These are phyloP conservation scores for Serinus canaria DNA, from an alignment of 2,113 vertebrate species.

Conservation along the genomic window DNA sequence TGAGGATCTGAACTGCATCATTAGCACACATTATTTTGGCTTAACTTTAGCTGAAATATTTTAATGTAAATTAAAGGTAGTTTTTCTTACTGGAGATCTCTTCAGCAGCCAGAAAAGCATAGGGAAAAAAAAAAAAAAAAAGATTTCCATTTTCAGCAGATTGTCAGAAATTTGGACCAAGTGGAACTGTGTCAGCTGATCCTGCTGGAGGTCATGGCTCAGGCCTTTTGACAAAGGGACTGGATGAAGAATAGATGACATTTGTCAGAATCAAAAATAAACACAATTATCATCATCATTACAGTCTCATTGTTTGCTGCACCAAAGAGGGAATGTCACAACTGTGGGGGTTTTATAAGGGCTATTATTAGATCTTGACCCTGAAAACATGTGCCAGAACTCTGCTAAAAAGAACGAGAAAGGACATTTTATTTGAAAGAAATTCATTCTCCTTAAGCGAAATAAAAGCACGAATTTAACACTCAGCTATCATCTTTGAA, in stretches of 20 bases:
- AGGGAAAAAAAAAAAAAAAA: background rate
- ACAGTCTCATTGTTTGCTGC: background rate
- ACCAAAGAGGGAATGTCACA: background rate
- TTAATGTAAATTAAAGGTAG: background rate
- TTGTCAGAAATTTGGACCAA: background rate
- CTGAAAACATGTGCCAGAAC: background rate
- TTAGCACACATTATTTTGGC: background rate
- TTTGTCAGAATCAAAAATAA: constrained; percentile 49
- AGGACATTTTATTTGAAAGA: background rate
- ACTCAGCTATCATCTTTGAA: background rate
- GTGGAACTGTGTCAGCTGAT: background rate
- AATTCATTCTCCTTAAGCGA: background rate
- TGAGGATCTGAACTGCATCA: background rate
- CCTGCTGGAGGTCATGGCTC: background rate
- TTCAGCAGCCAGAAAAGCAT: background rate
- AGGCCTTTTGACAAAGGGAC: background rate
- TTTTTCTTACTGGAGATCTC: background rate
- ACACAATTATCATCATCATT: constrained; percentile 11
- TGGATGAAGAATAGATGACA: background rate
- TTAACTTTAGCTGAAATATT: background rate
- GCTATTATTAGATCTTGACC: constrained; percentile 32
- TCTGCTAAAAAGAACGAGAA: background rate
- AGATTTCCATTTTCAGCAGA: background rate
- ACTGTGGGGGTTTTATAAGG: background rate
- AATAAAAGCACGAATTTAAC: constrained; percentile 17